These are phyloP conservation scores for Nipponacmea schrenckii DNA, from an alignment of 2,888 invertebrate species.

Conservation along the genomic window DNA sequence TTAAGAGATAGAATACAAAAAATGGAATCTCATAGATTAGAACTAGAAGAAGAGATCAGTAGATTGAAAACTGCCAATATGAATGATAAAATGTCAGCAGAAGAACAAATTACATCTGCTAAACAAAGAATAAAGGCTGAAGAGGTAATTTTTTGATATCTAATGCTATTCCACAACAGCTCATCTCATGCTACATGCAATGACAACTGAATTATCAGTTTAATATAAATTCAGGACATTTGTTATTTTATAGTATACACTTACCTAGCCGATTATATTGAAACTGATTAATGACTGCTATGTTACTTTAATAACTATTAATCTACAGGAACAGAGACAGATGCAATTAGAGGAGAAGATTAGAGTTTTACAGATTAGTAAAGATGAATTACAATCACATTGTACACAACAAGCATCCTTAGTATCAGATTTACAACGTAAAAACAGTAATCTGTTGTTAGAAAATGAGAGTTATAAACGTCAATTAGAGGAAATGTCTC, in stretches of 20 bases:
- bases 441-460: conserved; percentile 60
- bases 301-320: no score
- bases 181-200: no score
- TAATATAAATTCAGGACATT: no score
- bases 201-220: no score
- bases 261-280: not conserved
- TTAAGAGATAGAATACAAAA: conserved; percentile 61
- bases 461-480: conserved; percentile 60
- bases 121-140: conserved; percentile 62
- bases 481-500: conserved; percentile 55
- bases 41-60: conserved; percentile 64
- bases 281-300: no score
- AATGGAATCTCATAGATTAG: conserved; percentile 57
- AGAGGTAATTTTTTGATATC: conserved; percentile 56
- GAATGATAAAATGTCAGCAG: conserved; percentile 57
- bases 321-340: conserved; percentile 54
- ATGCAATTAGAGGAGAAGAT: conserved; percentile 64
- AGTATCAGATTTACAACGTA: conserved; percentile 59
- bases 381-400: conserved; percentile 62
- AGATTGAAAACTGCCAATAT: conserved; percentile 56
- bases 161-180: no score
- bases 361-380: conserved; percentile 52
- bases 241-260: no score
- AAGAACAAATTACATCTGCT: conserved; percentile 57
- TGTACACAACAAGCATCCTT: conserved; percentile 56